A percentile compares a stretch with the other conserved stretches of the same genome.
phyloP scores from a whole-genome alignment of 2,888 invertebrate species.

The Dexiosoma caninum region DNA sequence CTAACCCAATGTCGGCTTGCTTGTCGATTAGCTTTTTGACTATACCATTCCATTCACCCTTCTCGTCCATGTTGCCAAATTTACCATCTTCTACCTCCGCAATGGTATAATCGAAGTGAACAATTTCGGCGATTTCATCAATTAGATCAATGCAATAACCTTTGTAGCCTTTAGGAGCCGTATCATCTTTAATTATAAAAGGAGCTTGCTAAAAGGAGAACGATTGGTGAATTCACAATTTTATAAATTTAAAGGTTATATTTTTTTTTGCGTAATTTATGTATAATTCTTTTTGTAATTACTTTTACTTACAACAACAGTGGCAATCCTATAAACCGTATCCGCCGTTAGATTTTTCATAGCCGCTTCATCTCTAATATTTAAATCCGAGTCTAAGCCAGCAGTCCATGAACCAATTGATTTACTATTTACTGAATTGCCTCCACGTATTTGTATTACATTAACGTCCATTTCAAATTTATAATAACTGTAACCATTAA shows the following conservation, averaged over 20 bases:
- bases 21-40: conserved; percentile 89
- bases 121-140: conserved; percentile 88
- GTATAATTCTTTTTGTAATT: background rate
- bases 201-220: conserved; percentile 84
- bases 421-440: conserved; percentile 85
- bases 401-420: conserved; percentile 88
- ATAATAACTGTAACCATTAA: conserved; percentile 86
- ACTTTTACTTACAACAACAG: conserved; percentile 84
- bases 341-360: conserved; percentile 88
- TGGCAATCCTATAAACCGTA: conserved; percentile 91
- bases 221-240: too few species aligned
- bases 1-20: conserved; percentile 94
- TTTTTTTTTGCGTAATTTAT: background rate
- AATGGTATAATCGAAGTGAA: conserved; percentile 95
- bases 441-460: conserved; percentile 85
- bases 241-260: background rate
- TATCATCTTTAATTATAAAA: conserved; percentile 86
- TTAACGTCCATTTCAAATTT: conserved; percentile 86
- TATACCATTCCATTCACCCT: conserved; percentile 91
- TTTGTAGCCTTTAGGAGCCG: conserved; percentile 82
- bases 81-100: conserved; percentile 87
- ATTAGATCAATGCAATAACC: conserved; percentile 98
- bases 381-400: conserved; percentile 83
- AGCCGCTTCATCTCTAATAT: conserved; percentile 82
- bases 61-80: conserved; percentile 93